Conservation (phyloP, 2,113 vertebrate genomes). For the Periophthalmodon schlosseri region DNA sequence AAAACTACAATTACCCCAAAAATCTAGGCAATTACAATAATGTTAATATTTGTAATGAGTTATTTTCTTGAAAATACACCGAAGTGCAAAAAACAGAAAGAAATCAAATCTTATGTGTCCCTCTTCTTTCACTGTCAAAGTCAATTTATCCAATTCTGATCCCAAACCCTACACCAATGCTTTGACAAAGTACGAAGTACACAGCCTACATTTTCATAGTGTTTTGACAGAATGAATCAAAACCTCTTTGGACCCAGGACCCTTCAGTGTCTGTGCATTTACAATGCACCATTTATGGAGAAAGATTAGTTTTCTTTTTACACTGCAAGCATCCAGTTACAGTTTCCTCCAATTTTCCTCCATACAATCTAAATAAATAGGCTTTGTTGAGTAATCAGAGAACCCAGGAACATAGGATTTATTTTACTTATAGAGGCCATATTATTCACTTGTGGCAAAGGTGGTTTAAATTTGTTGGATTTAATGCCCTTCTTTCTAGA, state of each 20-base stretch:
- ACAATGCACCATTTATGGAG: not conserved
- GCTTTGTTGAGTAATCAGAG: not conserved
- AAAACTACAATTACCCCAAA: too few species aligned
- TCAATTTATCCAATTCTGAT: too few species aligned
- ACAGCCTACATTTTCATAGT: not conserved
- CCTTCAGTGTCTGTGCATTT: not conserved
- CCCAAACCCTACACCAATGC: too few species aligned
- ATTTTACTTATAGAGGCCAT: not conserved
- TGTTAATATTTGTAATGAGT: too few species aligned
- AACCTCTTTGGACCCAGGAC: not conserved
- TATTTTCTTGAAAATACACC: too few species aligned
- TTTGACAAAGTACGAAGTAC: not conserved
- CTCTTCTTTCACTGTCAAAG: not conserved
- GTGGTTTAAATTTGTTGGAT: not conserved
- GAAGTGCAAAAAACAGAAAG: too few species aligned
- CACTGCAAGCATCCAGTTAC: not conserved
- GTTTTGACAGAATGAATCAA: not conserved
- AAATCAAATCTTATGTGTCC: too few species aligned
- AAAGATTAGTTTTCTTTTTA: not conserved
- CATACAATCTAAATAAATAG: not conserved
- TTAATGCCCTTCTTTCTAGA: slow-evolving; percentile 13
- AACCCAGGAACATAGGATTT: not conserved
- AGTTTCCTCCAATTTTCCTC: not conserved
- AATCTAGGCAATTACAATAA: too few species aligned
- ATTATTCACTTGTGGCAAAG: not conserved